Evolutionary conservation across 2,113 vertebrate genomes (phyloP), one percentile per base, ranked within the genome.

Genomic region (Callopanchax toddi): DNA sequence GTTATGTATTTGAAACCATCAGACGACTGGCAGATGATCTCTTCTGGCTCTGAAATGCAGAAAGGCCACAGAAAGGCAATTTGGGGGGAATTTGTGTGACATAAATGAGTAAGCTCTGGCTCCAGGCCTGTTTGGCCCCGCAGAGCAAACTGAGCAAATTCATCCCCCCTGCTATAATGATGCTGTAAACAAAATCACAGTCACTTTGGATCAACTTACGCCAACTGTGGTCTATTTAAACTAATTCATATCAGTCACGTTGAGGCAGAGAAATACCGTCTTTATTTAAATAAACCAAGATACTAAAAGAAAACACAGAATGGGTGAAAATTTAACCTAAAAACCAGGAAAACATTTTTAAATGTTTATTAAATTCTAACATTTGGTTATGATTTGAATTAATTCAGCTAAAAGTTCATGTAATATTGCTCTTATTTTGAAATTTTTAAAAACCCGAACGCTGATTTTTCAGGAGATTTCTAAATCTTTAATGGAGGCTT

Each of bases 61-160:
- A 71, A 83, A 69, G 66, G 74, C 73, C 79, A 74, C 76, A 83
- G 62, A 74, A 86, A 84, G 77, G 79, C 62, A 83, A 64, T 84
- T 88, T 79, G 61, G 70, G 57, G 53, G 29, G n/a, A 60, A 79
- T 79, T 61, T 49, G 72, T 74, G 60, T 74, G 75, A 76, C 85
- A 76, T 79, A 79, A 83, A 81, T 78, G 75, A 86, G 74, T 79
- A 74, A 86, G 66, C 67, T 15, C 44, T 81, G 81, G 81, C 87
- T 87, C 18, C 49, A 11, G 83, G 87, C 72, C 76, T 49, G 74
- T 72, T 70, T 75, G 76, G 83, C 70, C 71, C 63, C 40, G 59
- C 39, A 40, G 76, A 81, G 68, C 61, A 76, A 79, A 79, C 53
- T 4, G 16, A 78, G 71, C 40, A 70, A 82, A 87, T 83, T 48